Conservation (phyloP, 2,113 vertebrate genomes). For the Sterna hirundo region DNA sequence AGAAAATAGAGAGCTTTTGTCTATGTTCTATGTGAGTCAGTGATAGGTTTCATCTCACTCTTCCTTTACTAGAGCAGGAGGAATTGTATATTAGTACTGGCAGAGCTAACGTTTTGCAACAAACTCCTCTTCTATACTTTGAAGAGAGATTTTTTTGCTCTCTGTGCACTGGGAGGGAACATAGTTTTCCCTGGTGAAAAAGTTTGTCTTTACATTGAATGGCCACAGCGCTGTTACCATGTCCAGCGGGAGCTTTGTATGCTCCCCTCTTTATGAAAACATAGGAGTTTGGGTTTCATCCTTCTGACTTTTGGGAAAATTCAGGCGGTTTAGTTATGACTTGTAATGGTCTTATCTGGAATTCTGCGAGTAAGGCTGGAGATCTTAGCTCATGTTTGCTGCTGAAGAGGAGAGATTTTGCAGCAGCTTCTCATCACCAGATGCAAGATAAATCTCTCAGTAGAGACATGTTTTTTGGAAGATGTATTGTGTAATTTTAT, state of each 20-base stretch:
- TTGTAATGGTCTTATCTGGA: not conserved
- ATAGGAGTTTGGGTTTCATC: not conserved
- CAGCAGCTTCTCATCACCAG: not conserved
- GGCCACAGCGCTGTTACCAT: rapidly evolving
- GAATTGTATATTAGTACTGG: not conserved
- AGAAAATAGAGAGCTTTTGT: not conserved
- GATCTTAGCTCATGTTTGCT: not conserved
- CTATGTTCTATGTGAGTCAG: rapidly evolving
- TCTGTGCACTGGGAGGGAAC: not conserved
- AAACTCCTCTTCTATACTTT: not conserved
- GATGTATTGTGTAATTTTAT: not conserved
- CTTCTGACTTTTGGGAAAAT: not conserved
- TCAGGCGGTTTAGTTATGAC: not conserved
- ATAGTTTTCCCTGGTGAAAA: not conserved
- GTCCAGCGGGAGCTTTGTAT: not conserved
- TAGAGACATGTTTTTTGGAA: not conserved
- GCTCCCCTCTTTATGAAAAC: not conserved
- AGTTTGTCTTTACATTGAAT: not conserved
- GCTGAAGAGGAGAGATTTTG: not conserved
- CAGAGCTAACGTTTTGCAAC: not conserved
- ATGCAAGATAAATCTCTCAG: not conserved
- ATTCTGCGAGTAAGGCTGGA: not conserved
- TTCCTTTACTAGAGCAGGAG: not conserved
- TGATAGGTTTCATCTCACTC: not conserved
- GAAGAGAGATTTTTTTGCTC: not conserved